A percentile compares a stretch with the other conserved stretches of the same genome.
Conservation (phyloP, 2,888 invertebrate species). For the Ernsta delagoae region DNA sequence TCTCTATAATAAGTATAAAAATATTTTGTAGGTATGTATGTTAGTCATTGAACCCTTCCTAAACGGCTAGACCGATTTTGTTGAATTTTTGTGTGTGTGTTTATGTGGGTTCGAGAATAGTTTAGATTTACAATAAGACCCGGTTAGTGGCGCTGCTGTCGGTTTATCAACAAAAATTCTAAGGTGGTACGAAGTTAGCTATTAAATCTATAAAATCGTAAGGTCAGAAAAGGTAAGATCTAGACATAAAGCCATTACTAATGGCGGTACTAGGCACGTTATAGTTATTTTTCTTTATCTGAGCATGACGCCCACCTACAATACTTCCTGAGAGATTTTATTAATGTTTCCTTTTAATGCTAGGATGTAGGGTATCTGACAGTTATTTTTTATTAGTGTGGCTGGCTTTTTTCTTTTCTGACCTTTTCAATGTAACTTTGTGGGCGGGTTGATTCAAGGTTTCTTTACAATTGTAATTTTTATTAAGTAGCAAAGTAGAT, state of each 20-base stretch:
- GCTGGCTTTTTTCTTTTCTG: not conserved
- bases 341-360: slow-evolving; percentile 38
- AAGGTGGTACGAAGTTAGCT: no score
- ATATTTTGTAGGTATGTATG: no score
- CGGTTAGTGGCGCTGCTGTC: no score
- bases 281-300: slow-evolving; percentile 33
- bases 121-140: no score
- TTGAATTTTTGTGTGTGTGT: no score
- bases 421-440: not conserved
- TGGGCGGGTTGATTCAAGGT: not conserved
- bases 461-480: no score
- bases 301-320: slow-evolving; percentile 24
- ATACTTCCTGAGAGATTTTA: slow-evolving; percentile 37
- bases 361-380: slow-evolving; percentile 10
- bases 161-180: no score
- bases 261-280: slow-evolving; percentile 9
- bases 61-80: no score
- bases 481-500: not conserved
- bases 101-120: no score
- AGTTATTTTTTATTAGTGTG: slow-evolving; percentile 32
- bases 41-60: no score
- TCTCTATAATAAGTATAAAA: no score
- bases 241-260: slow-evolving; percentile 15
- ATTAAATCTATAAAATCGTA: not conserved
- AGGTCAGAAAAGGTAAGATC: not conserved